Base-by-base conservation (phyloP, 2,797 vertebrate genomes). In the Tolypeutes matacus region DNA sequence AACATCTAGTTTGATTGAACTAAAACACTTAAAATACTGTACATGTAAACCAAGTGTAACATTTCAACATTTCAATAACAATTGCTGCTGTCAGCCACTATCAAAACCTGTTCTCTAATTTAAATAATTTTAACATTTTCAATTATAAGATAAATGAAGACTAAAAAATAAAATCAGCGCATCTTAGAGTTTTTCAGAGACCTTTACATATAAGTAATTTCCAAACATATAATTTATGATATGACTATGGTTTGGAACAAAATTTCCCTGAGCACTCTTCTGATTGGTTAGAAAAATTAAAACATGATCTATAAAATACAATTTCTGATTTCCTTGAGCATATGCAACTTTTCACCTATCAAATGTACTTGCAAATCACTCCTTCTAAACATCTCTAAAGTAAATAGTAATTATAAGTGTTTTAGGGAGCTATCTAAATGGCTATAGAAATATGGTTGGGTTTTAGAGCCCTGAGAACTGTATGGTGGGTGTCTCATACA, bases 191-290 rank as follows among this genome's bases (percentile, higher is more conserved):
- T 91, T 94, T 84, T 81, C 56, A 86, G 76, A 95, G 92, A 83
- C n/a, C 86, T 95, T 81, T 95, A 93, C 27, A 56, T 75, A 62
- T 65, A 93, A 96, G 93, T 96, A 97, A 96, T 96, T 97, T 97
- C 96, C 90, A 97, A 97, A 96, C 95, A 97, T 86, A 92, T 91
- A 34, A 91, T 95, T 96, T 96, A 95, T 91, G 91, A 69, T 90
- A 95, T 94, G 96, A 70, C 69, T 58, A 80, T 72, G 86, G 89
- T 94, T 60, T 97, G 90, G 86, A 98, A 96, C 46, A 98, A 96
- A 93, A 94, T 96, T 97, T 97, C 98, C 97, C 96, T 98, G 97
- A 98, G 97, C 3, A 13, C 65, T 95, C 96, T 96, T 95, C 91
- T 92, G 92, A 46, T 90, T 98, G 88, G 93, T 97, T 97, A 93